These are phyloP conservation scores for Paracanthobrama guichenoti DNA, from an alignment of 2,113 vertebrate species.

Conservation along the genomic window DNA sequence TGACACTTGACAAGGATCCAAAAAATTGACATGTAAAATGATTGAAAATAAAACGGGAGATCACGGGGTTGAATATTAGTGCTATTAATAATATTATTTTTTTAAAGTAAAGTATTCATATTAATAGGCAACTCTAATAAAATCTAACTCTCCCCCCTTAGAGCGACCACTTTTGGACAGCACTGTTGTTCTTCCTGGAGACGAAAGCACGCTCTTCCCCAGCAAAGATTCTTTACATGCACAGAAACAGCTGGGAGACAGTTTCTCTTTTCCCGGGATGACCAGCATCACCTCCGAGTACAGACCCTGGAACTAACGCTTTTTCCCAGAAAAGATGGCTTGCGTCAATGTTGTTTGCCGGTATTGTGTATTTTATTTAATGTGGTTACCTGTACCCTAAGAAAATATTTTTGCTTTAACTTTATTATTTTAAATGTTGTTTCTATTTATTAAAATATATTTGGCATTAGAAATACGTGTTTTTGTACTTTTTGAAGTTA, in stretches of 20 bases:
- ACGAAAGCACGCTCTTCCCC: slow-evolving; percentile 53
- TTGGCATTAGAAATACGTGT: slow-evolving; percentile 13
- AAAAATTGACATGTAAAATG: too few species aligned
- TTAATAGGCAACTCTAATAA: not conserved
- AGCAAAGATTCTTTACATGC: slow-evolving; percentile 46
- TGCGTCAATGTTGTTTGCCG: slow-evolving; percentile 8
- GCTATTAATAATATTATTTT: too few species aligned
- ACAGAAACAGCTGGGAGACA: slow-evolving; percentile 59
- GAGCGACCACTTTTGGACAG: slow-evolving; percentile 63
- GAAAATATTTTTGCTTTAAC: slow-evolving; percentile 32
- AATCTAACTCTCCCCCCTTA: slow-evolving; percentile 44
- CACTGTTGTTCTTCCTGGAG: slow-evolving; percentile 52
- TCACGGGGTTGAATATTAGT: too few species aligned
- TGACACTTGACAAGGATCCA: not conserved
- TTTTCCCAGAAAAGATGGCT: slow-evolving; percentile 2
- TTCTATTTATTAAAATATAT: slow-evolving; percentile 32
- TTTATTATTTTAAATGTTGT: not conserved
- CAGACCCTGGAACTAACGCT: slow-evolving; percentile 76
- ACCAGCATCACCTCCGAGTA: slow-evolving; percentile 69
- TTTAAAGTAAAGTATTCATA: too few species aligned
- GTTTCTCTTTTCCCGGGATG: slow-evolving; percentile 62
- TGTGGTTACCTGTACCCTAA: not conserved
- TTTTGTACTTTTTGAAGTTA: slow-evolving; percentile 54
- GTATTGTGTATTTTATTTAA: slow-evolving; percentile 32
- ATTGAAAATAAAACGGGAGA: too few species aligned